A percentile compares a stretch with the other conserved stretches of the same genome.
phyloP scores from a whole-genome alignment of 2,113 vertebrate genomes.

The Loxodonta africana region DNA sequence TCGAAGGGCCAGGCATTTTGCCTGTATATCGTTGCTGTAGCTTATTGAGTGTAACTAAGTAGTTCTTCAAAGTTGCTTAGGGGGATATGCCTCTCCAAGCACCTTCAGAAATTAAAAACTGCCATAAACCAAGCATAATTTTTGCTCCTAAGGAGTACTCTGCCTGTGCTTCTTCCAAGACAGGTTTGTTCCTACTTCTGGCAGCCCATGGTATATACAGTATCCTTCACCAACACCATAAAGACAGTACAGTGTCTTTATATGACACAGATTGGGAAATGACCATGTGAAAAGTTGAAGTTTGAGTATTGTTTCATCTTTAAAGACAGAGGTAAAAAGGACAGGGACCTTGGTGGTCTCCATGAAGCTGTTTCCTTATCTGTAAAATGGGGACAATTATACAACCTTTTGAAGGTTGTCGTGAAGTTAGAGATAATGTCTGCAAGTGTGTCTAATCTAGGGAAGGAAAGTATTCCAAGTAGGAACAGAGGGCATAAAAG shows the following conservation, averaged over 20 bases:
- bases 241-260: neutral
- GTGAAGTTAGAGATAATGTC: neutral
- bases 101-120: slow-evolving; percentile 50
- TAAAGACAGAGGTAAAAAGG: neutral
- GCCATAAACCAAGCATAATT: slow-evolving; percentile 65
- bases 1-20: neutral
- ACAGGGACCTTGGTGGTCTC: neutral
- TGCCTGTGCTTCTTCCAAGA: too few species aligned
- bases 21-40: neutral
- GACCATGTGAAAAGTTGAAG: neutral
- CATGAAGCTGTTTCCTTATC: neutral
- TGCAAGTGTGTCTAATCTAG: neutral
- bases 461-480: neutral
- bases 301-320: neutral
- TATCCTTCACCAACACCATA: too few species aligned
- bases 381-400: neutral
- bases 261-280: neutral
- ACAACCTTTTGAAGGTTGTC: neutral
- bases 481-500: neutral
- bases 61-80: neutral
- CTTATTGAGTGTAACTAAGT: neutral
- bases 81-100: neutral
- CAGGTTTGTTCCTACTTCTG: too few species aligned
- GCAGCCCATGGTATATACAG: too few species aligned
- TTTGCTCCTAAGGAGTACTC: slow-evolving; percentile 13